These are phyloP conservation scores for Protaetia brevitarsis DNA, from an alignment of 1,140 invertebrate genomes.

Conservation along the genomic window DNA sequence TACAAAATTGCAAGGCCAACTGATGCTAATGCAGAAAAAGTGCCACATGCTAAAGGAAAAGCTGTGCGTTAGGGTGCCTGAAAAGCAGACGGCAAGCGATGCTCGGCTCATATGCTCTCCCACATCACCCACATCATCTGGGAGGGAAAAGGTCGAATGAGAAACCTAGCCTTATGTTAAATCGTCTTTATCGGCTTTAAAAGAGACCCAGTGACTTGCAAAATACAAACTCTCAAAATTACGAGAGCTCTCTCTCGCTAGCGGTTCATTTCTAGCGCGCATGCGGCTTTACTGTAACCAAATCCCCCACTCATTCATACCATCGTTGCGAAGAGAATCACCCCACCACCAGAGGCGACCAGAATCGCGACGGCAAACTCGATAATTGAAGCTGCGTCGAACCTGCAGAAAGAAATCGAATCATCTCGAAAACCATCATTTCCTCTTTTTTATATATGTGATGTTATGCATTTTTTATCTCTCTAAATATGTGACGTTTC, in stretches of 20 bases:
- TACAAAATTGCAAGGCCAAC: slow-evolving; percentile 41
- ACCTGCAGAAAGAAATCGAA: too few relatives aligned
- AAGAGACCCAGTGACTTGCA: background rate
- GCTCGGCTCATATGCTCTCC: background rate
- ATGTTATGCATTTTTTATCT: too few relatives aligned
- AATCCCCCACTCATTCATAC: too few relatives aligned
- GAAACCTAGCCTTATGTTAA: background rate
- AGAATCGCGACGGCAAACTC: too few relatives aligned
- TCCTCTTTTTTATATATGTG: too few relatives aligned
- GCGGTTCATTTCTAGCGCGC: slow-evolving; percentile 23
- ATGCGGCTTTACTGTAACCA: too few relatives aligned
- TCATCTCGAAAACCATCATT: too few relatives aligned
- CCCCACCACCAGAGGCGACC: too few relatives aligned
- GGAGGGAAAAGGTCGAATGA: background rate
- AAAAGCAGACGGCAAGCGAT: slow-evolving; percentile 17
- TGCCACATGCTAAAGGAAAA: slow-evolving; percentile 44
- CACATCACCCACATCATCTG: slow-evolving; percentile 23
- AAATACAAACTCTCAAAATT: slow-evolving; percentile 16
- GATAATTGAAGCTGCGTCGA: too few relatives aligned
- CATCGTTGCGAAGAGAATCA: too few relatives aligned
- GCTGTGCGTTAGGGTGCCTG: slow-evolving; percentile 27
- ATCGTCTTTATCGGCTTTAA: slow-evolving; percentile 22
- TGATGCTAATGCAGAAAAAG: slow-evolving; percentile 46
- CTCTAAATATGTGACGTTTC: too few relatives aligned
- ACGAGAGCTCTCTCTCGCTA: background rate